Base-by-base conservation (phyloP, 2,797 vertebrate species). In the Crocidura indochinensis region DNA sequence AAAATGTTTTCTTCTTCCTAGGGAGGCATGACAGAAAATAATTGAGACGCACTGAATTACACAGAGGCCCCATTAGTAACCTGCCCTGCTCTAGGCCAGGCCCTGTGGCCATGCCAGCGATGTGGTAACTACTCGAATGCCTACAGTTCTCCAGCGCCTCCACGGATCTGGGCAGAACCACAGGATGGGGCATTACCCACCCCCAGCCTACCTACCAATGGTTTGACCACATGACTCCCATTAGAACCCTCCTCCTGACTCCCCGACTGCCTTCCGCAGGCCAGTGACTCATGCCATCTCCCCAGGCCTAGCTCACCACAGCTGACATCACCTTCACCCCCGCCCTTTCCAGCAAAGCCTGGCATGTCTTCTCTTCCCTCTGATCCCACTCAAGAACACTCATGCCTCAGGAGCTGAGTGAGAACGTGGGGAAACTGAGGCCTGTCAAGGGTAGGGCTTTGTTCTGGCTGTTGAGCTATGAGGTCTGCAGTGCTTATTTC, bases 291-390 rank as follows among this genome's bases (percentile, higher is more conserved):
- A 93, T 2, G 0, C 56, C 2, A 15, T 53, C 53, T 65, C 68
- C 71, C 80, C 86, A 75, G 92, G 67, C 88, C 88, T 44, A 24
- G 87, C 78, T 82, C n/a, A 65, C 74, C 71, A 53, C 69, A 27
- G 80, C 71, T 91, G 89, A 95, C 12, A 27, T 91, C 91, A 93
- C 56, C 84, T 19, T 29, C 44, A 29, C 38, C 31, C 46, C 53
- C 24, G 20, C 15, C 49, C 68, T 82, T 68, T 29, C 31, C 89
- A 72, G 81, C 67, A 74, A 83, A 56, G 29, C 65, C 82, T n/a
- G 2, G 24, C 0, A 22, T 65, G 29, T 8, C 38, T 38, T 47
- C 75, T 67, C 49, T 51, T 56, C 29, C 31, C 80, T 88, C 71
- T 7, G 22, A 77, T 5, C 77, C 76, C 22, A 47, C 38, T 72